These are phyloP conservation scores for Drosophila antonietae DNA, from an alignment of 2,888 invertebrate genomes.

Conservation along the genomic window DNA sequence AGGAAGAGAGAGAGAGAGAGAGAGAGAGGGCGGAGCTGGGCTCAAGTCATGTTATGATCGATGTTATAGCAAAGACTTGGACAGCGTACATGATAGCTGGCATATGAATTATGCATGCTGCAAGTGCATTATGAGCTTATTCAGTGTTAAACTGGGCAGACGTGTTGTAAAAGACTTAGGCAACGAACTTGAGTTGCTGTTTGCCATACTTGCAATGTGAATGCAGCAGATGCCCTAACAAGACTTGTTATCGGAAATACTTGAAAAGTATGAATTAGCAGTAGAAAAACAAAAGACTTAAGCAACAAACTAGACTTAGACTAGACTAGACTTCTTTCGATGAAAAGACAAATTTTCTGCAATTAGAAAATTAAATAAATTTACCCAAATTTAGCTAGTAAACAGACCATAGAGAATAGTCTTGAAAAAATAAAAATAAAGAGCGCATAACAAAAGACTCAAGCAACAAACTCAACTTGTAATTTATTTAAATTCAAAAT, in stretches of 20 bases:
- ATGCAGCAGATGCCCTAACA: background rate
- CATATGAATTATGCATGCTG: slow-evolving; percentile 46
- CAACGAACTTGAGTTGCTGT: slow-evolving; percentile 24
- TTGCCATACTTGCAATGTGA: background rate
- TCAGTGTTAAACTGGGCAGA: background rate
- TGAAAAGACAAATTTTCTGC: background rate
- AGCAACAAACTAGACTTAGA: slow-evolving; percentile 38
- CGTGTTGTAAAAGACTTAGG: slow-evolving; percentile 33
- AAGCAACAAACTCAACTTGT: slow-evolving; percentile 63
- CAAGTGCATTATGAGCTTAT: slow-evolving; percentile 10
- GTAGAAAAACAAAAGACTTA: slow-evolving; percentile 48
- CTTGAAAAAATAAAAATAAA: background rate
- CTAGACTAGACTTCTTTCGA: too few species aligned
- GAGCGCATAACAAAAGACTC: slow-evolving; percentile 63
- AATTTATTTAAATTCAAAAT: background rate
- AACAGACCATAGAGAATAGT: background rate
- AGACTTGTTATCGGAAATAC: background rate
- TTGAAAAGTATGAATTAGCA: background rate
- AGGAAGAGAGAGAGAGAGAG: background rate
- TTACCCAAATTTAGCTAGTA: background rate
- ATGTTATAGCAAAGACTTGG: slow-evolving; percentile 44
- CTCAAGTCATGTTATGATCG: slow-evolving; percentile 26
- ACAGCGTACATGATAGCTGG: slow-evolving; percentile 34
- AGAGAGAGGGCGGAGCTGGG: background rate
- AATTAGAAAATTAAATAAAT: background rate